Base-by-base conservation (phyloP, 2,797 vertebrate species). In the Atherinosoma microstoma region DNA sequence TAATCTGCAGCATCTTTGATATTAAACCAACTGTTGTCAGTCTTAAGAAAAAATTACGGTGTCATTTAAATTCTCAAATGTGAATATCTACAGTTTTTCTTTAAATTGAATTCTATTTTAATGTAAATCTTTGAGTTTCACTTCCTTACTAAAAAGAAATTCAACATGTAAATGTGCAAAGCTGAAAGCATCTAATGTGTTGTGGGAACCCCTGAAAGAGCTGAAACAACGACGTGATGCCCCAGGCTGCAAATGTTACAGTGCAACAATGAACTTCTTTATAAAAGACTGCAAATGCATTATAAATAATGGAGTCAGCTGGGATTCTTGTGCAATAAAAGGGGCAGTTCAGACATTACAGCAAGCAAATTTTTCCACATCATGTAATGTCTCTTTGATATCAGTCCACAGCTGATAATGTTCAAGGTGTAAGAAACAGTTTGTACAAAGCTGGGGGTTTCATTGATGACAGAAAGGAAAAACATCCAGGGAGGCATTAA, bases 201-300 rank as follows among this genome's bases (percentile, higher is more conserved):
- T 34, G 49, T 58, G 64, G 29, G 15, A 73, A 45, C 40, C 49
- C 34, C 40, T 12, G 45, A 67, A 45, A 68, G 54, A 63, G 40
- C 12, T 8, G 4, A 64, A 24, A 27, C 27, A 58, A 34, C 5
- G 4, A 40, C 12, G 24, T 30, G 35, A 34, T 4, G 62, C 63
- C 32, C 5, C 1, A 64, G 47, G 66, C 64, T n/a, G 57, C 58
- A 51, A 24, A 68, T 60, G 69, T 49, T 51, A 38, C 38, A 42
- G 60, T 16, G 8, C 22, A 64, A 78, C 78, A 83, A 79, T 57
- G 51, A 64, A 27, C 34, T 20, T 47, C 32, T 83, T 76, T 11
- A 2, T 4, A 42, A 34, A 36, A 47, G 47, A 62, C 67, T 58
- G 51, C 30, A 36, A 61, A 45, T 38, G 56, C 34, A 2, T 24